Base-by-base conservation (phyloP, 2,888 invertebrate genomes). In the Himalopsyche kuldschensis region DNA sequence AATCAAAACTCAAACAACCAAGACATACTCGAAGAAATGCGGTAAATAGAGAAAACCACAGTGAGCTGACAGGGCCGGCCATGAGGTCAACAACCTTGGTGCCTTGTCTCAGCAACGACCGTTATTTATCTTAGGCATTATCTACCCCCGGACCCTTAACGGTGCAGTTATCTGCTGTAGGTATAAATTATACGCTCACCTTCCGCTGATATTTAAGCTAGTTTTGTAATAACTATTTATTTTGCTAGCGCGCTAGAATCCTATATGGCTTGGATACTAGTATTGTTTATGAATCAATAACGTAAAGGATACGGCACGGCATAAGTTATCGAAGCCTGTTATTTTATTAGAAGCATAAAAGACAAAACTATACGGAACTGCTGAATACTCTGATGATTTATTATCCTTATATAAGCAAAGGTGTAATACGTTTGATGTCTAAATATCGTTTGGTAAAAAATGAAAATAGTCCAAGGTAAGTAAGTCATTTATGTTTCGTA, bases 111-210 rank as follows among this genome's bases (percentile, higher is more conserved):
- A 76, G 47, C 75, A 82, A 82, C 84, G 78, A 55, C 76, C 79
- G 82, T 82, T 69, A 81, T 81, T 83, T 83, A 84, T 84, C 84
- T 84, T 76, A 76, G 30, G 76, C 84, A 41, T 83, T 83, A 84
- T 84, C 84, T 81, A 24, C 30, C 77, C 79, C 78, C 32, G 35
- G 82, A 35, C 83, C 84, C 80, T 78, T 83, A 84, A 84, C 84
- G 81, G 76, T 84, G 84, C 84, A 84, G 55, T 84, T 84, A 84
- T 84, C 84, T 81, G 79, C 83, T 79, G 46, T 31, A 32, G 32
- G 84, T 81, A 75, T 84, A 81, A 84, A 84, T 84, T 84, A 84
- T 84, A 46, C 79, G 69, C 20, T 31, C 35, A 32, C 76, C 46
- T 46, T 79, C 31, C 55, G 63, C 31, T 79, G 48, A 55, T 79